Conservation (phyloP, 2,113 vertebrate species). For the Cygnus atratus region DNA sequence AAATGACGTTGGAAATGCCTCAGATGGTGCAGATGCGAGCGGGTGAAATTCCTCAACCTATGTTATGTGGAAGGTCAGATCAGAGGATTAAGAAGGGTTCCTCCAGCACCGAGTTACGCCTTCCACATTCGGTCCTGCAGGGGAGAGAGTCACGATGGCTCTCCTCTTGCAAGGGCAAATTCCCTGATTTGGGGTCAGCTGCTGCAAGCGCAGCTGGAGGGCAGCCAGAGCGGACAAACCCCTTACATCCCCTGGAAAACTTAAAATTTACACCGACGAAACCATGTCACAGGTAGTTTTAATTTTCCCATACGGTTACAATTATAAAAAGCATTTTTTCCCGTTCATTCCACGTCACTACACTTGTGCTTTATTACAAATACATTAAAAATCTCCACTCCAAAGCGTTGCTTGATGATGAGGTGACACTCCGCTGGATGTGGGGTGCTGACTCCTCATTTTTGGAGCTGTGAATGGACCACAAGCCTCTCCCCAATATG, state of each 20-base stretch:
- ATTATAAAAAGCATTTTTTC: neutral
- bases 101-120: neutral
- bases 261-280: neutral
- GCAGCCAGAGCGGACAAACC: neutral
- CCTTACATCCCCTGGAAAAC: neutral
- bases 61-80: neutral
- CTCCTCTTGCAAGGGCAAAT: neutral
- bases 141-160: neutral
- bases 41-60: neutral
- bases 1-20: neutral
- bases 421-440: neutral
- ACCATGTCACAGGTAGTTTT: neutral
- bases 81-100: neutral
- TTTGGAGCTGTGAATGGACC: neutral
- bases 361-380: neutral
- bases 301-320: neutral
- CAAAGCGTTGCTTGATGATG: too few relatives aligned
- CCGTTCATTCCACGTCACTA: neutral
- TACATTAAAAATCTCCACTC: neutral
- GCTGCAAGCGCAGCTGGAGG: neutral
- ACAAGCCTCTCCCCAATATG: neutral
- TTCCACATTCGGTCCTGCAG: neutral
- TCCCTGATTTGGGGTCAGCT: neutral
- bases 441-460: fast-evolving
- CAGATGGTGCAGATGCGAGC: neutral